Conservation (phyloP, 2,888 invertebrate species). For the Meiosimyza decipiens region DNA sequence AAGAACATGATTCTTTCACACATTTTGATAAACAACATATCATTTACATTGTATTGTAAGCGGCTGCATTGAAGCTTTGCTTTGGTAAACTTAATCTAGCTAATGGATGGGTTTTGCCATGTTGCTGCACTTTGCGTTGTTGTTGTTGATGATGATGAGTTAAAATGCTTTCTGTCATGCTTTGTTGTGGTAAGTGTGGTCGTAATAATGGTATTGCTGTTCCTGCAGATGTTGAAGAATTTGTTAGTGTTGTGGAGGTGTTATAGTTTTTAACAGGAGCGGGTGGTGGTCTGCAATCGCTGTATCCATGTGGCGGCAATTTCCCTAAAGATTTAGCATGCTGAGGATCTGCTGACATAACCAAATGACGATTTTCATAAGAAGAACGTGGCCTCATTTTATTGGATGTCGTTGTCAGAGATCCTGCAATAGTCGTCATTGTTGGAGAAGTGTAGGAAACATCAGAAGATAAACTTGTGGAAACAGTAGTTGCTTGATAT, state of each 20-base stretch:
- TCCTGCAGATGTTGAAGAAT: slow-evolving; percentile 44
- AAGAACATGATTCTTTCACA: no score
- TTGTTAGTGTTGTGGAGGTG: slow-evolving; percentile 37
- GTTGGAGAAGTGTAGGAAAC: slow-evolving; percentile 41
- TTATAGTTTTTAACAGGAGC: slow-evolving; percentile 54
- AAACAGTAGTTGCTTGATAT: slow-evolving; percentile 71
- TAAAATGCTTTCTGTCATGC: slow-evolving; percentile 53
- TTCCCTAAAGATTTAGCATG: slow-evolving; percentile 50
- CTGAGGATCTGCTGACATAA: slow-evolving; percentile 40
- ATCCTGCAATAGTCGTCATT: slow-evolving; percentile 25
- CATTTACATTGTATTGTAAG: slow-evolving; percentile 88
- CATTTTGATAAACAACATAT: slow-evolving; percentile 5
- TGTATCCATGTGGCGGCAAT: slow-evolving; percentile 58
- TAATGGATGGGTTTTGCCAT: slow-evolving; percentile 92
- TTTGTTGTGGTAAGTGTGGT: slow-evolving; percentile 40
- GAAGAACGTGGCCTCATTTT: slow-evolving; percentile 58
- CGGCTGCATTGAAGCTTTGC: slow-evolving; percentile 78
- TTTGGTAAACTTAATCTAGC: slow-evolving; percentile 85
- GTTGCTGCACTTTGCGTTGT: slow-evolving; percentile 84
- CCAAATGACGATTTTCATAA: slow-evolving; percentile 56
- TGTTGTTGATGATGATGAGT: slow-evolving; percentile 65
- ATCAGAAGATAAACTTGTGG: slow-evolving; percentile 48
- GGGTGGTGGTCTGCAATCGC: slow-evolving; percentile 67
- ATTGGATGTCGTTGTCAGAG: slow-evolving; percentile 25
- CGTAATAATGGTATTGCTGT: slow-evolving; percentile 33